Conservation (phyloP, 2,888 invertebrate genomes). For the Panzeria rudis region DNA sequence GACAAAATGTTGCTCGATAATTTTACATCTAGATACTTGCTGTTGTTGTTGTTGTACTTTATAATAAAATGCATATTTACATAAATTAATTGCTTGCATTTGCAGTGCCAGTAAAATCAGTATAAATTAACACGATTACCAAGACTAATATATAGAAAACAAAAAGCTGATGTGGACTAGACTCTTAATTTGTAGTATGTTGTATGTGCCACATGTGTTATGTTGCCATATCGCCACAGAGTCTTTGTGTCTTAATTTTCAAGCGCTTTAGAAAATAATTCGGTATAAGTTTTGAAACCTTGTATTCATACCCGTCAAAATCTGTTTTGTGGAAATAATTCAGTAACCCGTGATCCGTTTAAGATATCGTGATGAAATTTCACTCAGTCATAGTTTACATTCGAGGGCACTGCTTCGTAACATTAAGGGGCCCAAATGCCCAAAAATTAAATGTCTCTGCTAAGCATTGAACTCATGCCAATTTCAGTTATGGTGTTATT, state of each 20-base stretch:
- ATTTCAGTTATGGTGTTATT: too few relatives aligned
- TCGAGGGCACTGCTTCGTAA: too few relatives aligned
- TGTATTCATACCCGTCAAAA: too few relatives aligned
- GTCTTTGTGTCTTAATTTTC: background rate
- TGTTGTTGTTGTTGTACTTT: conserved; percentile 5
- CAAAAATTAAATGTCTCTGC: too few relatives aligned
- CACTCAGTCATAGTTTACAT: too few relatives aligned
- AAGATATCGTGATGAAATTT: too few relatives aligned
- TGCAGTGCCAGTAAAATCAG: conserved; percentile 63
- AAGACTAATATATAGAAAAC: conserved; percentile 55
- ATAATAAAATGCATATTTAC: conserved; percentile 71
- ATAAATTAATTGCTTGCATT: conserved; percentile 71
- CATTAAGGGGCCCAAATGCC: too few relatives aligned
- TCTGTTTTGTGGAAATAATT: too few relatives aligned
- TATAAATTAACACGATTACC: conserved; percentile 71
- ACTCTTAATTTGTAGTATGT: background rate
- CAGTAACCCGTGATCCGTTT: too few relatives aligned
- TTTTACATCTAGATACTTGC: background rate
- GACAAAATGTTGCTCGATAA: conserved; percentile 8
- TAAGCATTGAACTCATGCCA: too few relatives aligned
- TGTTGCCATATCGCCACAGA: conserved; percentile 37
- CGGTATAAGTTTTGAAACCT: too few relatives aligned
- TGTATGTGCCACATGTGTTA: conserved; percentile 13
- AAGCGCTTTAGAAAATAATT: background rate
- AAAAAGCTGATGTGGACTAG: conserved; percentile 32